phyloP scores from a whole-genome alignment of 2,113 vertebrate species.

The Equus przewalskii region DNA sequence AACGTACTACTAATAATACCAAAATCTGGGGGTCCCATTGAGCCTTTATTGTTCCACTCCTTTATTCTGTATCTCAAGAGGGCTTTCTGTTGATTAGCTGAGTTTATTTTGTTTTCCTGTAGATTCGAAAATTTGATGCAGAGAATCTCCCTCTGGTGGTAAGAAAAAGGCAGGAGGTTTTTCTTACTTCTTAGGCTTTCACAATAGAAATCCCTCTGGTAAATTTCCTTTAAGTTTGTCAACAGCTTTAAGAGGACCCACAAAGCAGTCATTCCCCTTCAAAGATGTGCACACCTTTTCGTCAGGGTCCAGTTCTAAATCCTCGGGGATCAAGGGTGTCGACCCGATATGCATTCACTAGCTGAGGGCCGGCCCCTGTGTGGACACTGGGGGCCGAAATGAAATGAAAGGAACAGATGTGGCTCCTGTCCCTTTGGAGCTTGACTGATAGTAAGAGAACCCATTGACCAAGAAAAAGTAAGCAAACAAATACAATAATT shows the following conservation, averaged over 20 bases:
- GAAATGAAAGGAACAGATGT: neutral
- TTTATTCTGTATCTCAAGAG: neutral
- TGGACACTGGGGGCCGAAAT: neutral
- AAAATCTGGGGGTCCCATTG: neutral
- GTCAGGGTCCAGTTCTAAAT: neutral
- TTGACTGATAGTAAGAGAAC: neutral
- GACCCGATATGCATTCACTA: neutral
- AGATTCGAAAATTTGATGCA: neutral
- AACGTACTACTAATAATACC: neutral
- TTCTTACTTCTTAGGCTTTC: neutral
- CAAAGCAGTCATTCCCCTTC: neutral
- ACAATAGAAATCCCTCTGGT: neutral
- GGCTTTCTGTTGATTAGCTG: neutral
- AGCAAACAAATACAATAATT: neutral
- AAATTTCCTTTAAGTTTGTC: neutral
- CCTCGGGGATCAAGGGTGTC: neutral
- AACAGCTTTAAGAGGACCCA: neutral
- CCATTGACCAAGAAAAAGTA: neutral
- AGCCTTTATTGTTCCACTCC: neutral
- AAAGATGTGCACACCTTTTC: neutral
- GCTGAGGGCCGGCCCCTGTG: neutral
- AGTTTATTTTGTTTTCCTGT: conserved; percentile 51
- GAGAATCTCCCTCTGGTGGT: neutral
- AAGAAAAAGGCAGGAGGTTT: neutral
- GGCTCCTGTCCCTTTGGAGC: neutral